A percentile compares a stretch with the other conserved stretches of the same genome.
phyloP scores from a whole-genome alignment of 1,140 invertebrate genomes.

The Popillia japonica region DNA sequence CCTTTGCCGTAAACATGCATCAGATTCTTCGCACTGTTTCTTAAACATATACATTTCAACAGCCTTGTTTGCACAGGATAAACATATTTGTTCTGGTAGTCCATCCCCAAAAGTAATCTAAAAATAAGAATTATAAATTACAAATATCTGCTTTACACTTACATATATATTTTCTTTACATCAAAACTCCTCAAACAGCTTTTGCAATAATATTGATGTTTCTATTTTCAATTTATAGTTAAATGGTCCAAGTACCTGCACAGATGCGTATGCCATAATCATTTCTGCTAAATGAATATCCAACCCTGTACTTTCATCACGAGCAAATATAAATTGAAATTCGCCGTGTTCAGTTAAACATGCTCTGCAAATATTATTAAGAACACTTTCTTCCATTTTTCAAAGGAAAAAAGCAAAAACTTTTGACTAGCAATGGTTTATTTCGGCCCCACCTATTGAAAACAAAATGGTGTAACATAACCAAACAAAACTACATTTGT shows the following conservation, averaged over 20 bases:
- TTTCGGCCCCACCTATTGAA: constrained; percentile 9
- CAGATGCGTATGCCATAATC: constrained; percentile 65
- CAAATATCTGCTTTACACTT: neutral
- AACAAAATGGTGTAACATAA: constrained; percentile 23
- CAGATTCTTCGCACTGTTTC: constrained; percentile 69
- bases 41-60: constrained; percentile 71
- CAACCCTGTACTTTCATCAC: constrained; percentile 47
- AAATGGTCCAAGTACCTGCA: constrained; percentile 60
- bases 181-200: too few relatives aligned
- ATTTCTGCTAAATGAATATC: constrained; percentile 61
- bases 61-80: constrained; percentile 67
- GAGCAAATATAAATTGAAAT: constrained; percentile 55
- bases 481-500: neutral
- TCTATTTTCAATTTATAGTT: constrained; percentile 37
- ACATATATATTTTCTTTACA: neutral
- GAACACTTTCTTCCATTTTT: constrained; percentile 53
- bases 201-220: constrained; percentile 29
- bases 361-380: constrained; percentile 52
- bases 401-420: constrained; percentile 44
- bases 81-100: constrained; percentile 70
- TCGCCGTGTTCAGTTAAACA: constrained; percentile 55
- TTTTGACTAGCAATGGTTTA: constrained; percentile 52
- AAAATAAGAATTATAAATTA: constrained; percentile 41
- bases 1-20: constrained; percentile 64
- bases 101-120: constrained; percentile 68